Conservation (phyloP, 2,797 vertebrate genomes). For the Acanthurus lineatus region DNA sequence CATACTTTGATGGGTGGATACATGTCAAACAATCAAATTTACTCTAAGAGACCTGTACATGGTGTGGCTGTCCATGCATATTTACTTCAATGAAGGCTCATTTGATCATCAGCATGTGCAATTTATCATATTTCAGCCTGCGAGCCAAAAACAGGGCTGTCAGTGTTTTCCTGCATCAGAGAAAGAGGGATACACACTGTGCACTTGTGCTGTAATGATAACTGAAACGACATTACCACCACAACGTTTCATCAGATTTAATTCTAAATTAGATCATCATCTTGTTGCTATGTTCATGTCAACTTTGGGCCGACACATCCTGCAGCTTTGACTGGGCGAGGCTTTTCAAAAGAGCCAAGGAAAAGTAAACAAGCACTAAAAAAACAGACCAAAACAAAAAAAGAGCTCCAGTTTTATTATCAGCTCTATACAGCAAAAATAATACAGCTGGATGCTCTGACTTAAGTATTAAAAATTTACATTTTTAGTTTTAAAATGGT, state of each 20-base stretch:
- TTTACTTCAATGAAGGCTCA: slow-evolving; percentile 73
- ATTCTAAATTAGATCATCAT: not conserved
- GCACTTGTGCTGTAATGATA: not conserved
- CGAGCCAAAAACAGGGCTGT: slow-evolving; percentile 52
- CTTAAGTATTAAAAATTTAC: not conserved
- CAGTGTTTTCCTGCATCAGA: slow-evolving; percentile 26
- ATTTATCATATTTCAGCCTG: slow-evolving; percentile 65
- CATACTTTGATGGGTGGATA: slow-evolving; percentile 75
- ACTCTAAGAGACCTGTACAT: slow-evolving; percentile 63
- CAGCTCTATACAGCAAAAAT: not conserved
- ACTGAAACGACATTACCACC: not conserved
- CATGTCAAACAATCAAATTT: slow-evolving; percentile 81
- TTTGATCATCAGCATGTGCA: slow-evolving; percentile 64
- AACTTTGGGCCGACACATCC: too few relatives aligned
- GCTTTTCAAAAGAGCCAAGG: not conserved
- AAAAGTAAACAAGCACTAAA: slow-evolving; percentile 9
- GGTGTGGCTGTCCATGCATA: slow-evolving; percentile 64
- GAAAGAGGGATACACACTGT: slow-evolving; percentile 24
- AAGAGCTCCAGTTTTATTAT: not conserved
- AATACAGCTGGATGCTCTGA: not conserved
- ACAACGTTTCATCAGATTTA: not conserved
- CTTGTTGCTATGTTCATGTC: not conserved
- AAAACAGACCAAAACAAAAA: too few relatives aligned
- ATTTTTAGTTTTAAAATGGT: not conserved
- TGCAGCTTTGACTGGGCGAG: not conserved